Conservation (phyloP, 2,888 invertebrate genomes). For the Brachycybe producta region DNA sequence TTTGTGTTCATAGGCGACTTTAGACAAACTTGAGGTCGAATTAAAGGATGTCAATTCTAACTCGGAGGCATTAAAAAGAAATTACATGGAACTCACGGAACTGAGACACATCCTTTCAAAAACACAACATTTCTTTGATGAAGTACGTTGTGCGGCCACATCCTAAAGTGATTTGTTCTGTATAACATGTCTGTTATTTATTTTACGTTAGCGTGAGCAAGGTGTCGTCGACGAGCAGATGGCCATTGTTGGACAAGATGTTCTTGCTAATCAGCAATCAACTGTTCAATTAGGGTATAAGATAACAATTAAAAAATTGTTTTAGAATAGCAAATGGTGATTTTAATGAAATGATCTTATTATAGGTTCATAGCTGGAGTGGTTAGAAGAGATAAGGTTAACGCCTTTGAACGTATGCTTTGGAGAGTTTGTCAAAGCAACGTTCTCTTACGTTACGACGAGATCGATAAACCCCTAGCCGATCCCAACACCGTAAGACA, state of each 20-base stretch:
- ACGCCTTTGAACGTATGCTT: constrained; percentile 92
- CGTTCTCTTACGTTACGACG: constrained; percentile 88
- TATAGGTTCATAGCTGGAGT: constrained; percentile 93
- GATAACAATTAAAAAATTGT: too few species aligned
- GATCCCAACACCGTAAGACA: constrained; percentile 76
- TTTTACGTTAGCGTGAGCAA: not conserved
- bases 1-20: constrained; percentile 50
- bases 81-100: constrained; percentile 89
- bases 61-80: constrained; percentile 89
- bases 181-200: not conserved
- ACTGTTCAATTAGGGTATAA: too few species aligned
- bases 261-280: too few species aligned
- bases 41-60: constrained; percentile 95
- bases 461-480: constrained; percentile 81
- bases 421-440: constrained; percentile 97
- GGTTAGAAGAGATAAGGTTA: constrained; percentile 81
- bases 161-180: not conserved
- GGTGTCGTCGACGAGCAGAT: not conserved
- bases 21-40: constrained; percentile 94
- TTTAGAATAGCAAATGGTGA: too few species aligned
- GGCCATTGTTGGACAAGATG: too few species aligned
- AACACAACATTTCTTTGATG: constrained; percentile 96
- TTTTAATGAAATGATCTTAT: too few species aligned
- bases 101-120: constrained; percentile 90
- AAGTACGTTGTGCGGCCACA: constrained; percentile 40